A percentile compares a stretch with the other conserved stretches of the same genome.
Conservation (phyloP, 2,888 invertebrate species). For the Mesochorus sp. region DNA sequence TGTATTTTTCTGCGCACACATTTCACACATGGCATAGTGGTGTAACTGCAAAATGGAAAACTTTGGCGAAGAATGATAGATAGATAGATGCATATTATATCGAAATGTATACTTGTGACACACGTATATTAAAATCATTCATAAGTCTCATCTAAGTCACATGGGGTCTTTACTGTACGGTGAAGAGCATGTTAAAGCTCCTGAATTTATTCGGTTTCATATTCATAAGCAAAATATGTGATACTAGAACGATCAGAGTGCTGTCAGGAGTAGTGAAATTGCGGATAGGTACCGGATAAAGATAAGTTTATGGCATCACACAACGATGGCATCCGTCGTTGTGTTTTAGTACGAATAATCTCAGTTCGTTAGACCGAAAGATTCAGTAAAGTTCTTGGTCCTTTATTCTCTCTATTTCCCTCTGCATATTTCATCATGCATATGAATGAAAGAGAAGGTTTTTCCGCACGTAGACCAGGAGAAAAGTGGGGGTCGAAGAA, state of each 20-base stretch:
- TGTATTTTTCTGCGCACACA: not conserved
- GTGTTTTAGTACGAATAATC: slow-evolving; percentile 72
- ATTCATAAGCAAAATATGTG: no score
- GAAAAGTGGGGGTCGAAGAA: slow-evolving; percentile 38
- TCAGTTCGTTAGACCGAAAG: slow-evolving; percentile 70
- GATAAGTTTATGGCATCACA: slow-evolving; percentile 37
- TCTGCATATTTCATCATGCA: slow-evolving; percentile 75
- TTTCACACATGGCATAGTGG: no score
- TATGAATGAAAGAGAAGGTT: slow-evolving; percentile 73
- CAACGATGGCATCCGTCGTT: slow-evolving; percentile 61
- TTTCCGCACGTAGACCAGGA: slow-evolving; percentile 52
- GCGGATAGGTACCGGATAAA: slow-evolving; percentile 1
- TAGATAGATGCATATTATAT: not conserved
- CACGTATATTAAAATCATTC: not conserved
- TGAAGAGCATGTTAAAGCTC: not conserved
- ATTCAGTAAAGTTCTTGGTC: slow-evolving; percentile 57
- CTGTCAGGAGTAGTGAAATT: not conserved
- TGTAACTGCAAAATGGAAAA: no score
- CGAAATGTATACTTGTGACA: not conserved
- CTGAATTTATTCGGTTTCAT: not conserved
- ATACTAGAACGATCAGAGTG: not conserved
- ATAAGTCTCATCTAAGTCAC: slow-evolving; percentile 8
- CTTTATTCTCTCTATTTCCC: slow-evolving; percentile 48
- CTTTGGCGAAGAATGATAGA: no score
- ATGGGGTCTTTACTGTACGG: slow-evolving; percentile 1